Evolutionary conservation across 2,113 vertebrate genomes (phyloP).

Genomic region (Petromus typicus): DNA sequence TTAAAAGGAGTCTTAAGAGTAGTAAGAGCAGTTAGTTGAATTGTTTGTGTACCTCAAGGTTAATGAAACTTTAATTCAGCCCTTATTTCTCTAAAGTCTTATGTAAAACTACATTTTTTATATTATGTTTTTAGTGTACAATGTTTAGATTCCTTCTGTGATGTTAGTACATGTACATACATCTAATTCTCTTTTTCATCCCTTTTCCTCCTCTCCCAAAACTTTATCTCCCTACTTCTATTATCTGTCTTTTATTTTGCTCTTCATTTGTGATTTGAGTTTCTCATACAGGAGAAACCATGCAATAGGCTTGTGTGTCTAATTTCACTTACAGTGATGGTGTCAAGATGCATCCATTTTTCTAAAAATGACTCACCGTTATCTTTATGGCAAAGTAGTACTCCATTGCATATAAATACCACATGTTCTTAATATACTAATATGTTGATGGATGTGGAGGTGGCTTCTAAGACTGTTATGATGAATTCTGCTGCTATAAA

Average conservation of each 20-base stretch:
- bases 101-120: not conserved
- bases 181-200: not conserved
- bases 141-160: not conserved
- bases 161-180: not conserved
- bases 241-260: not conserved
- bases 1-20: not conserved
- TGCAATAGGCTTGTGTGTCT: not conserved
- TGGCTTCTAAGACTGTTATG: not conserved
- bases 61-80: not conserved
- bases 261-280: not conserved
- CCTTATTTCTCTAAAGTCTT: constrained; percentile 13
- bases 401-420: not conserved
- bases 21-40: not conserved
- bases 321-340: not conserved
- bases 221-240: not conserved
- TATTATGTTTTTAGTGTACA: not conserved
- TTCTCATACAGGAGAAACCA: not conserved
- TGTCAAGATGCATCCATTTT: not conserved
- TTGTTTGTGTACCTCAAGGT: not conserved
- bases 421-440: not conserved
- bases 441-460: not conserved
- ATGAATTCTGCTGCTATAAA: not conserved
- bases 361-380: not conserved
- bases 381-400: not conserved
- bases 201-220: not conserved